phyloP scores from a whole-genome alignment of 2,113 vertebrate species.

The Bucco capensis region DNA sequence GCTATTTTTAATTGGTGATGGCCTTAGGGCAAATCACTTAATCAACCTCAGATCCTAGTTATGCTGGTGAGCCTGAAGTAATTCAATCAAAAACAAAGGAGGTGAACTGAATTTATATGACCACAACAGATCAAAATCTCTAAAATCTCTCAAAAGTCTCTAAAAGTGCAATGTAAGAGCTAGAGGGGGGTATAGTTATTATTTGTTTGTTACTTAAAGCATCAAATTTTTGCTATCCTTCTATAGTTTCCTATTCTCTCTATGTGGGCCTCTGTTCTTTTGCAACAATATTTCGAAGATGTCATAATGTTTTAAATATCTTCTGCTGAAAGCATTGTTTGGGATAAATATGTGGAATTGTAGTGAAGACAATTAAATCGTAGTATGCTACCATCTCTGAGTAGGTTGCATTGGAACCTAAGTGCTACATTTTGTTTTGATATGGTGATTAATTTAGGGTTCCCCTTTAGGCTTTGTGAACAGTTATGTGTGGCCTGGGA shows the following conservation, averaged over 20 bases:
- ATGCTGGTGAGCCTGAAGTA: background rate
- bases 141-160: too few species aligned
- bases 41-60: background rate
- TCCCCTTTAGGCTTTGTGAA: background rate
- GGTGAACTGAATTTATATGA: background rate
- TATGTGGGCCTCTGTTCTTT: background rate
- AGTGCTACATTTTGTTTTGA: background rate
- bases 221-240: background rate
- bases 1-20: background rate
- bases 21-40: background rate
- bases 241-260: background rate
- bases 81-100: background rate
- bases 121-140: background rate
- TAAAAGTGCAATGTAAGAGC: background rate
- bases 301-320: background rate
- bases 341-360: background rate
- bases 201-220: background rate
- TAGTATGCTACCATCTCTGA: background rate
- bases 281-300: background rate
- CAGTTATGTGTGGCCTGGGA: background rate
- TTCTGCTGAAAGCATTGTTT: background rate
- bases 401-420: background rate
- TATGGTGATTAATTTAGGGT: background rate
- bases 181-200: background rate
- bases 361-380: background rate